Evolutionary conservation across 2,113 vertebrate species (phyloP).

Genomic region (Aviceda subcristata): DNA sequence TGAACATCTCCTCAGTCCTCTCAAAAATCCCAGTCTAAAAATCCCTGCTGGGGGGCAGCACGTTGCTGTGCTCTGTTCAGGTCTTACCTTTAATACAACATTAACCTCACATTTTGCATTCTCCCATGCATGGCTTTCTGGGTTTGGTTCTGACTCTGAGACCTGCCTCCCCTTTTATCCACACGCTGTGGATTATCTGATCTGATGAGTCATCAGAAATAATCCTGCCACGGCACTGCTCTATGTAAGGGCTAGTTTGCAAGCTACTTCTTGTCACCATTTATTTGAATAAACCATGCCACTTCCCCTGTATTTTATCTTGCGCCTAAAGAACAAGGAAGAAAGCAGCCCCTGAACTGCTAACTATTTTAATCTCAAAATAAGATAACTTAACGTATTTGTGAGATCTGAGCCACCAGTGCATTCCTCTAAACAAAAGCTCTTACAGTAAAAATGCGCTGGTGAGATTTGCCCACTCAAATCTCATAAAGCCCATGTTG

Average conservation of each 20-base stretch:
- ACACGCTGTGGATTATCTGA: background rate
- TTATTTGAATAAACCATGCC: background rate
- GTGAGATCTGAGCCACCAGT: background rate
- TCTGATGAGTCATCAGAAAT: constrained; percentile 24
- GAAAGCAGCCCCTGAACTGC: background rate
- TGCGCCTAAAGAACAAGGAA: background rate
- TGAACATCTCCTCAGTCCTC: constrained; percentile 6
- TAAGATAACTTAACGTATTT: background rate
- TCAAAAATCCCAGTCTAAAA: constrained; percentile 16
- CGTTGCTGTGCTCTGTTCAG: background rate
- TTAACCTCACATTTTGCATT: background rate
- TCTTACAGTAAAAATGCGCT: background rate
- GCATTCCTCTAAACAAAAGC: constrained; percentile 13
- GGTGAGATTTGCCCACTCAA: constrained; percentile 11
- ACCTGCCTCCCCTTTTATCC: background rate
- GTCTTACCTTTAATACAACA: background rate
- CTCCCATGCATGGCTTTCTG: background rate
- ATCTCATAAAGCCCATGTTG: constrained; percentile 10
- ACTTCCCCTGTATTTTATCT: background rate
- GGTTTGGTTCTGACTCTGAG: background rate
- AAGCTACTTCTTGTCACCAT: background rate
- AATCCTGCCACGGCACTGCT: background rate
- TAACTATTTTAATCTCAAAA: background rate
- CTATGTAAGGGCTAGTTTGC: background rate
- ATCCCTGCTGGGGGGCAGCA: constrained; percentile 26